Base-by-base conservation (phyloP, 2,797 vertebrate species). In the Geotrypetes seraphini region DNA sequence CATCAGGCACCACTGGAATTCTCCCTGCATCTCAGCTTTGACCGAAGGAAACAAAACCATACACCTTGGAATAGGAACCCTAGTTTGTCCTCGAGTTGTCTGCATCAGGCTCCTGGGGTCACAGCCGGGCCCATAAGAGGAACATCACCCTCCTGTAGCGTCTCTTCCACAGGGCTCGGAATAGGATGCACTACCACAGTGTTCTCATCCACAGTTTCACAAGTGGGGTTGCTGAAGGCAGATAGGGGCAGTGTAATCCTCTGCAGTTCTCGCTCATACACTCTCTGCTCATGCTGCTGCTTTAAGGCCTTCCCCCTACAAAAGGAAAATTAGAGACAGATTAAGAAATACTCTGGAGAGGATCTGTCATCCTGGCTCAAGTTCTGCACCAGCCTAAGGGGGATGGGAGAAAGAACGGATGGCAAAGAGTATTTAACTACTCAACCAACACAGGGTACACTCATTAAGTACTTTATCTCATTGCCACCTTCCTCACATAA, bases 161-260 rank as follows among this genome's bases (percentile, higher is more conserved):
- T 33, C 5, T 87, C 88, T 19, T 79, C 80, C 19, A 63, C 52
- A 0, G 87, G 86, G 0, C 79, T 88, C 31, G 67, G 79, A 55
- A 69, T 79, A 10, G 60, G 73, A 16, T 73, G 69, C 38, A 93
- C 83, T 4, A 86, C 86, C 0, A 97, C 56, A 11, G 85, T 85
- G 66, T 84, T 92, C 69, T 97, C 95, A 0, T 97, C 95, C 12
- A 90, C 56, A 2, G 94, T 75, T 78, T 97, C 95, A 0, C 94
- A 98, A 27, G 83, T 73, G 10, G 90, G 84, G 53, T 98, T 98
- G 57, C 69, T 78, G 65, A 97, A 98, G 1, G 95, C 92, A 0
- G 95, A 92, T 30, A 95, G 76, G 0, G 92, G 92, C 43, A 98
- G 69, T 1, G 85, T 93, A 75, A 95, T 90, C 43, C 88, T 84